These are phyloP conservation scores for Phylloscopus whistleri DNA, from an alignment of 2,113 vertebrate genomes.

Conservation along the genomic window DNA sequence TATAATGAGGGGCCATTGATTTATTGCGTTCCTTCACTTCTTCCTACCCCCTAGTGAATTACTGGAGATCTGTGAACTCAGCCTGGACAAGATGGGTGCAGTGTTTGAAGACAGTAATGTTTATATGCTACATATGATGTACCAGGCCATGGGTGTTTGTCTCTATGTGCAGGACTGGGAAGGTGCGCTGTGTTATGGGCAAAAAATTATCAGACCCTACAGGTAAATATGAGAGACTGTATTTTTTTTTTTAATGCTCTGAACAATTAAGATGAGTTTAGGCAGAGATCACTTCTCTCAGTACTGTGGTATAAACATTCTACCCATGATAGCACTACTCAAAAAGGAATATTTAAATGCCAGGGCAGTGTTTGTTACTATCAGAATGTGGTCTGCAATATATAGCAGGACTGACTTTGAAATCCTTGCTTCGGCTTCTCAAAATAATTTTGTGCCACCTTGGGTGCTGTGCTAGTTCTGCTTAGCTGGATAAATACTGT, in stretches of 20 bases:
- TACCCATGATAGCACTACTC: not conserved
- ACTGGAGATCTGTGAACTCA: slow-evolving; percentile 92
- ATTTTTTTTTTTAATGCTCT: not conserved
- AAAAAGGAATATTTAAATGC: not conserved
- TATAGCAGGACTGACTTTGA: not conserved
- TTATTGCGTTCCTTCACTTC: slow-evolving; percentile 78
- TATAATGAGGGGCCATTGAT: not conserved
- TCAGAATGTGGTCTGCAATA: not conserved
- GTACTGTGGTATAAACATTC: not conserved
- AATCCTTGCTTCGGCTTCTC: not conserved
- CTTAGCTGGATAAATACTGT: not conserved
- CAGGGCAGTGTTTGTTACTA: not conserved
- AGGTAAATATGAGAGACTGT: slow-evolving; percentile 71
- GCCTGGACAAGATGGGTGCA: slow-evolving; percentile 89
- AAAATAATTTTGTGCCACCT: not conserved
- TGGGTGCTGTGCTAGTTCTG: not conserved
- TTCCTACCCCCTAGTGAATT: slow-evolving; percentile 85
- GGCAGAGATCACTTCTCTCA: not conserved
- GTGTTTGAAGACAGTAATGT: slow-evolving; percentile 89
- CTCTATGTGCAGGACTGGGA: slow-evolving; percentile 86
- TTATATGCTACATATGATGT: slow-evolving; percentile 97
- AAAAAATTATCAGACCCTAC: slow-evolving; percentile 90
- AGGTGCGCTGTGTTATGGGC: slow-evolving; percentile 84
- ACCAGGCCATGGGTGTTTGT: slow-evolving; percentile 98
- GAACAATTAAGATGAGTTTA: not conserved